Base-by-base conservation (phyloP, 2,888 invertebrate species). In the Agriopis marginaria region DNA sequence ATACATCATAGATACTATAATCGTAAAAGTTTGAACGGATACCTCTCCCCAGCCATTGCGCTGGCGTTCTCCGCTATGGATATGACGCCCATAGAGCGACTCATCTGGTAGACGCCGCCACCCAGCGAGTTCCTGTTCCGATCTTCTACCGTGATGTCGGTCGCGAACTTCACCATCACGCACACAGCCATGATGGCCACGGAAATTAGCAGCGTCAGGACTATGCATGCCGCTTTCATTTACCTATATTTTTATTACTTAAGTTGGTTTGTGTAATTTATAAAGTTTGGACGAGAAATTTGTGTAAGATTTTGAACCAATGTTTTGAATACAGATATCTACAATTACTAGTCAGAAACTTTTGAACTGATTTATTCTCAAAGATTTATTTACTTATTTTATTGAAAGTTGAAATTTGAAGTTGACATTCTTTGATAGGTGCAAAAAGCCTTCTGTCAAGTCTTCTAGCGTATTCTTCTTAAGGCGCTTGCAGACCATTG, bases 91-190 rank as follows among this genome's bases (percentile, higher is more conserved):
- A 92, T 86, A 0, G 86, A 75, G 9, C 78, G 86, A 0, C 79
- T 75, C 23, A 86, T 82, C 45, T 81, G 82, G 76, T 80, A 82
- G 0, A 73, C 78, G 0, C 82, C 84, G 0, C 77, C 81, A 0
- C 80, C 7, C n/a, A 7, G 70, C 0, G 72, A 40, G 8, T 86
- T 86, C 7, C 88, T 76, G 12, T 82, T 86, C n/a, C 85, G 78
- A 63, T 92, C 88, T 5, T 86, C 86, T 0, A 90, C 84, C 0
- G 89, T 87, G 45, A 92, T 88, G 62, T 92, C 92, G 0, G 92
- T 91, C 0, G 93, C 92, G 60, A 89, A 92, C 66, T 92, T 93
- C 12, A 93, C 91, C 93, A 93, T 92, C 7, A 92, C 84, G n/a
- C 91, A 89, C 0, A 93, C 89, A 0, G 88, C 90, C 86, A 92